Evolutionary conservation across 2,888 invertebrate genomes (phyloP).

Genomic region (Amblyjoppa proteus): DNA sequence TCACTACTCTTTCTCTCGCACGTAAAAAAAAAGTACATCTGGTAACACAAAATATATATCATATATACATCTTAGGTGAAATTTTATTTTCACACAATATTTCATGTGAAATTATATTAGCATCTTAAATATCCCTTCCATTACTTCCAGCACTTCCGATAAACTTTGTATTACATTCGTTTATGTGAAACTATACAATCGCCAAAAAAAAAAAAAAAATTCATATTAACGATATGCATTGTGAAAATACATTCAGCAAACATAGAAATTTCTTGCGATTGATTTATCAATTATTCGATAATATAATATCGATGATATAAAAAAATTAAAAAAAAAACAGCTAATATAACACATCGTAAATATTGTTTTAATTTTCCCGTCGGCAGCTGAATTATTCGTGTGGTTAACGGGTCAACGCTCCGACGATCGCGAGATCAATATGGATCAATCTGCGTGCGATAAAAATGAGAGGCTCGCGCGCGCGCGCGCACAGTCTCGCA

Average conservation of each 20-base stretch:
- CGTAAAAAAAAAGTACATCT: background rate
- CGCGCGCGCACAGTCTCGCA: background rate
- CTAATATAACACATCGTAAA: background rate
- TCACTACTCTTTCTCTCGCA: background rate
- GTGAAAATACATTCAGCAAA: background rate
- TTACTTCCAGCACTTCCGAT: no score
- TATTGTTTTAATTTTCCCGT: background rate
- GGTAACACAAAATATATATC: background rate
- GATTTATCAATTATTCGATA: no score
- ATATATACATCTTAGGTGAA: no score
- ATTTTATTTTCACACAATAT: background rate
- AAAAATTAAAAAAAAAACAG: background rate
- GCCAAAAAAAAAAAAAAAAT: background rate
- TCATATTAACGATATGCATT: background rate
- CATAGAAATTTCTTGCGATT: no score
- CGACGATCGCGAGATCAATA: slow-evolving; percentile 17
- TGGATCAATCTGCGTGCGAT: slow-evolving; percentile 7
- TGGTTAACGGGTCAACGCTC: background rate
- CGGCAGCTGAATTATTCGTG: background rate
- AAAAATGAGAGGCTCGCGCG: background rate
- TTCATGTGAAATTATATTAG: no score
- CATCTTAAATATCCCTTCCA: no score
- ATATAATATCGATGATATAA: background rate
- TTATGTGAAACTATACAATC: background rate
- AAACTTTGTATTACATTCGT: no score